phyloP scores from a whole-genome alignment of 2,888 invertebrate species.

The Drosophila anceps region DNA sequence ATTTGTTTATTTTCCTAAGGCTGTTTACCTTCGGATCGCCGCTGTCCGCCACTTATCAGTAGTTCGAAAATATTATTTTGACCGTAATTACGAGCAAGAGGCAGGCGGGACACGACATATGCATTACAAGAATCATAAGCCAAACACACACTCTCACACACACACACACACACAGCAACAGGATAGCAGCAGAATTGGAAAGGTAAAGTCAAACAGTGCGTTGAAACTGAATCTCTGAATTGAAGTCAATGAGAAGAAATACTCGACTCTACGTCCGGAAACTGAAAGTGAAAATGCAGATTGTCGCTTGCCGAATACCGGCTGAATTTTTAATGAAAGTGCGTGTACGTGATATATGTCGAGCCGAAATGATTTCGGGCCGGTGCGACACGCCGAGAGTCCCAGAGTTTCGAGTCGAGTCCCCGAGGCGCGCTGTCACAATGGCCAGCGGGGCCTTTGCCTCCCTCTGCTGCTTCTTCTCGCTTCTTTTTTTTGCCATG shows the following conservation, averaged over 20 bases:
- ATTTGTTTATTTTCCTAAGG: constrained; percentile 75
- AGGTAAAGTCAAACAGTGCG: constrained; percentile 15
- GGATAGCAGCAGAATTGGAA: constrained; percentile 28
- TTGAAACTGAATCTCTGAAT: constrained; percentile 1
- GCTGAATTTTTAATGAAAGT: constrained; percentile 68
- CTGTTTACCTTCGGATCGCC: constrained; percentile 70
- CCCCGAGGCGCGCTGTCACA: constrained; percentile 46
- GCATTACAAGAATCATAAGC: constrained; percentile 39
- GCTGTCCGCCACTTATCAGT: constrained; percentile 56
- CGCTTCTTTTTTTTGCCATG: constrained; percentile 66
- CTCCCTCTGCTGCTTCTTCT: constrained; percentile 22
- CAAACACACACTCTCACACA: constrained; percentile 22
- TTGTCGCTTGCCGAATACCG: constrained; percentile 47
- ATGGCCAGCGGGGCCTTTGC: constrained; percentile 61
- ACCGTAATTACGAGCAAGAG: constrained; percentile 77
- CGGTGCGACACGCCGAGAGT: constrained; percentile 6
- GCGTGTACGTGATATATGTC: constrained; percentile 78
- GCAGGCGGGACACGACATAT: constrained; percentile 23
- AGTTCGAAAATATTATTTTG: constrained; percentile 81
- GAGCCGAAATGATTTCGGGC: constrained; percentile 69
- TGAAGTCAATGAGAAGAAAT: constrained; percentile 6
- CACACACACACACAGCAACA: constrained; percentile 26
- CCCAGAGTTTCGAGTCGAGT: constrained; percentile 12
- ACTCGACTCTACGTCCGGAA: constrained; percentile 53
- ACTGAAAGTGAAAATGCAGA: constrained; percentile 75